Conservation (phyloP, 2,113 vertebrate species). For the Melozone crissalis region DNA sequence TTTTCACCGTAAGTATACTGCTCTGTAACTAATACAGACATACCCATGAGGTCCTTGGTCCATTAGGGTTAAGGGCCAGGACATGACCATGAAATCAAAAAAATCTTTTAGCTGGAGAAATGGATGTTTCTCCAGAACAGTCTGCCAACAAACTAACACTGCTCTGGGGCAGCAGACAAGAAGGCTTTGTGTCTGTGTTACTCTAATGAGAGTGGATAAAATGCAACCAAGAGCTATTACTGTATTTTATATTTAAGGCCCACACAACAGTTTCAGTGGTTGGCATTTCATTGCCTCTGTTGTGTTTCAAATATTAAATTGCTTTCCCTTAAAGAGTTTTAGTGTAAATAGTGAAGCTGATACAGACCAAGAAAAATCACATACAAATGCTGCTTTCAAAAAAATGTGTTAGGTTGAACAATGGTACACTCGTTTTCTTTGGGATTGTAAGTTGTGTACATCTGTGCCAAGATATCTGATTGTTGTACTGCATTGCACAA, state of each 20-base stretch:
- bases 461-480: neutral
- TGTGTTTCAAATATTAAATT: neutral
- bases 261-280: neutral
- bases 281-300: neutral
- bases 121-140: neutral
- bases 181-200: neutral
- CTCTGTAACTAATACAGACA: neutral
- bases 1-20: neutral
- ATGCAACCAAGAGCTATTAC: neutral
- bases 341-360: neutral
- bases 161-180: neutral
- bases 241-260: neutral
- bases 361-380: neutral
- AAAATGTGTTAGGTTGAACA: neutral
- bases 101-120: neutral
- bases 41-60: neutral
- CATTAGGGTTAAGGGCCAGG: neutral
- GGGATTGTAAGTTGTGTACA: neutral
- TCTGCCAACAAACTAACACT: neutral
- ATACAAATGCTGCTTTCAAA: neutral
- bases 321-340: neutral
- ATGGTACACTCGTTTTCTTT: neutral
- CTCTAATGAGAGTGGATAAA: neutral
- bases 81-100: neutral
- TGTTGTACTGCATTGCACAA: neutral